phyloP scores from a whole-genome alignment of 1,140 invertebrate genomes.

The Scylla paramamosain region DNA sequence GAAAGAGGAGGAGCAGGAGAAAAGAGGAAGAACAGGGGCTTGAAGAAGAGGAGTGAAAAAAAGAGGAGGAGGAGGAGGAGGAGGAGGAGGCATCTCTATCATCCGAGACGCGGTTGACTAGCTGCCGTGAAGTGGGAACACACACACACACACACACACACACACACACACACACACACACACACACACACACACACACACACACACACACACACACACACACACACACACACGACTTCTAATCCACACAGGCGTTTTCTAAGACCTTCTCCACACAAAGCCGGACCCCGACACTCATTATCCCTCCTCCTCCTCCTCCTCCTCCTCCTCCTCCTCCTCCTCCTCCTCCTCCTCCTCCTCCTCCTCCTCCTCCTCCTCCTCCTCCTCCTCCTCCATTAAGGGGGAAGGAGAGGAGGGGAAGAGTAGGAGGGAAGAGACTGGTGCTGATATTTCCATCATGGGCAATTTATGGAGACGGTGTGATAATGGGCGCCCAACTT shows the following conservation, averaged over 20 bases:
- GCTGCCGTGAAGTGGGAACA: no score
- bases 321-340: neutral
- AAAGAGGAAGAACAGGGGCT: neutral
- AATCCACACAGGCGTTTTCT: no score
- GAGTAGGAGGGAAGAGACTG: neutral
- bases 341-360: neutral
- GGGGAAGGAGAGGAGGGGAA: neutral
- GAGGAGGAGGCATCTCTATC: neutral
- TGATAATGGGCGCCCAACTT: neutral
- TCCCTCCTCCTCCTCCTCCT: conserved; percentile 17
- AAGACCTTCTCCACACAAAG: conserved; percentile 2
- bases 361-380: conserved; percentile 1
- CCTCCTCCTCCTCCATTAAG: conserved; percentile 17
- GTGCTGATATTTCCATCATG: conserved; percentile 1
- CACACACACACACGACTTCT: no score
- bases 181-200: no score
- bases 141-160: neutral
- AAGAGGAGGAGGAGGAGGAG: neutral
- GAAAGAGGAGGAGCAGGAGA: neutral
- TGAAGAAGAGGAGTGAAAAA: neutral
- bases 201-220: no score
- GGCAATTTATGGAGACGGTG: conserved; percentile 9
- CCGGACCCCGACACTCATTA: conserved; percentile 10
- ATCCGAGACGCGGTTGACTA: neutral
- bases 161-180: conserved; percentile 1